These are phyloP conservation scores for Euclidia mi DNA, from an alignment of 2,888 invertebrate species.

Conservation along the genomic window DNA sequence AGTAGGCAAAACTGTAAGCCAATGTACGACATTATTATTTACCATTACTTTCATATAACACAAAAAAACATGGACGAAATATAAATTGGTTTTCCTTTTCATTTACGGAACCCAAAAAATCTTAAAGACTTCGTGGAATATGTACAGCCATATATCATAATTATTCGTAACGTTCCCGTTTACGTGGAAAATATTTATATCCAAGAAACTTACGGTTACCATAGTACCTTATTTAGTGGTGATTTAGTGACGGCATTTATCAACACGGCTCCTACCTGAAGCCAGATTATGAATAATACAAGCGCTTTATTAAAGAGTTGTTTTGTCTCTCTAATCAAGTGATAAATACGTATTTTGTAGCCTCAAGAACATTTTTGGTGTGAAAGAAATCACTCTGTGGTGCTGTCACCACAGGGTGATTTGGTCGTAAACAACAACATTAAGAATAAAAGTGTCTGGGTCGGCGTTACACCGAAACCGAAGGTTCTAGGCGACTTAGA, in stretches of 20 bases:
- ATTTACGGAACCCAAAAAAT: slow-evolving; percentile 9
- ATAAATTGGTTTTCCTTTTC: neutral
- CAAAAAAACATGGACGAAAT: no score
- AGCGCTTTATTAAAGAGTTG: slow-evolving; percentile 37
- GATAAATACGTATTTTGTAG: no score
- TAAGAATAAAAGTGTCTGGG: no score
- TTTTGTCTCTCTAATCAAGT: slow-evolving; percentile 15
- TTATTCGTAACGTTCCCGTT: slow-evolving; percentile 53
- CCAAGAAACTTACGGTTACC: slow-evolving; percentile 48
- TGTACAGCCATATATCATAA: slow-evolving; percentile 26
- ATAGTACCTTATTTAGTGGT: slow-evolving; percentile 68
- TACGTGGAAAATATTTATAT: slow-evolving; percentile 52
- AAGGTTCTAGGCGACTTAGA: no score
- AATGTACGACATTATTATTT: no score
- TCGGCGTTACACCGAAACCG: no score
- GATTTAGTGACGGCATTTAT: slow-evolving; percentile 79
- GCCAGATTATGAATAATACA: slow-evolving; percentile 44
- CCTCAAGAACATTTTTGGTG: no score
- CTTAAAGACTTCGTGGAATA: slow-evolving; percentile 22
- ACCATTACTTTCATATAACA: no score
- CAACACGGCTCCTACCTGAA: slow-evolving; percentile 59
- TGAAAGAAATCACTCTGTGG: no score
- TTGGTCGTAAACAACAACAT: no score
- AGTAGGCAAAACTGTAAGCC: no score
- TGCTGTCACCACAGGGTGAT: no score